Base-by-base conservation (phyloP, 2,113 vertebrate species). In the Uria lomvia region DNA sequence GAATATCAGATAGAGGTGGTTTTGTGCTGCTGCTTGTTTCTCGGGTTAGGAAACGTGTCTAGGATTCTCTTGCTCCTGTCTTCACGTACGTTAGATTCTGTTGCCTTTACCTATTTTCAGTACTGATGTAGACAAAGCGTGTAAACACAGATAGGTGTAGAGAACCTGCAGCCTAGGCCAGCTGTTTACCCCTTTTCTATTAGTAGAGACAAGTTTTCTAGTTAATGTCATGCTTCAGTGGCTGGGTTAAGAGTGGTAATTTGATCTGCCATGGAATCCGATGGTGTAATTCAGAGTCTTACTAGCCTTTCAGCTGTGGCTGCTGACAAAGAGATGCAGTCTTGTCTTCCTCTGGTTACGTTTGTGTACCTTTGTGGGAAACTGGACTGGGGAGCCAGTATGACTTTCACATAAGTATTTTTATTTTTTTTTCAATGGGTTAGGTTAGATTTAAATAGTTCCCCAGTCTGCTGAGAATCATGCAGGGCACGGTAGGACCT, bases 11-110 rank as follows among this genome's bases (percentile, higher is more conserved):
- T 42, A 32, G 62, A 9, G 40, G 24, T 19, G 19, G 8, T 5
- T 47, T 71, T 72, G 56, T 27, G 24, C 38, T 36, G 26, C 60
- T 78, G 59, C 20, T 24, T 29, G 30, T 66, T 75, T 76, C 45
- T 5, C 5, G 6, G 49, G 21, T 17, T 74, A 26, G 50, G 73
- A 74, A 23, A 11, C 1, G 0, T 5, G 8, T 6, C 9, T 45
- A 19, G 36, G 13, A 19, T 36, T 83, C 38, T 71, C 8, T 45
- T 71, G 26, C 14, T 58, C 5, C 21, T 58, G 12, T 21, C 6
- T 40, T 75, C 32, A 6, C 5, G 3, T 24, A 3, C 7, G 4
- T 58, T 50, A 40, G 45, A 18, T 60, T 12, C 34, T 30, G 8
- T n/a, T 4, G 47, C 23, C 15, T n/a, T 15, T 19, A 45, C 38